phyloP scores from a whole-genome alignment of 2,113 vertebrate species.

The Leucoraja erinaceus region DNA sequence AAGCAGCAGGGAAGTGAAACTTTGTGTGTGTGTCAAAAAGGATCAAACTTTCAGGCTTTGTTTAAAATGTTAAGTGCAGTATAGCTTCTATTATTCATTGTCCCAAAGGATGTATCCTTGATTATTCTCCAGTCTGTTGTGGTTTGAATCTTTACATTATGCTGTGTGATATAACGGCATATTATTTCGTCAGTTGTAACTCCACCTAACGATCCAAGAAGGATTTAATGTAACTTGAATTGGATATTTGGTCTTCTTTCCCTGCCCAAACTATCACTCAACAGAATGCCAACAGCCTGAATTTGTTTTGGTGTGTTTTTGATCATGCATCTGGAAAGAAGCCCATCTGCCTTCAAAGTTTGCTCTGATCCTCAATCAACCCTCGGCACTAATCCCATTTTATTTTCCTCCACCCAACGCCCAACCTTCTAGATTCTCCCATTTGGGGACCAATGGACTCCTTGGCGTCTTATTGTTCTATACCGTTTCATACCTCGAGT shows the following conservation, averaged over 20 bases:
- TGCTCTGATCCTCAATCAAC: too few species aligned
- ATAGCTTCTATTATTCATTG: neutral
- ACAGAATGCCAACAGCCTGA: neutral
- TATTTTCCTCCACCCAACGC: too few species aligned
- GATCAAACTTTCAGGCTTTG: neutral
- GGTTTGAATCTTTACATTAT: neutral
- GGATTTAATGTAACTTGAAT: neutral
- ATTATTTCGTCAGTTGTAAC: neutral
- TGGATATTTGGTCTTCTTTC: neutral
- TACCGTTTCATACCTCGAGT: too few species aligned
- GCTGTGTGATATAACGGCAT: neutral
- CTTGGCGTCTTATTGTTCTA: too few species aligned
- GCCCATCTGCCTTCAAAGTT: too few species aligned
- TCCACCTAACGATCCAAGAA: neutral
- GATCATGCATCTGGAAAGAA: too few species aligned
- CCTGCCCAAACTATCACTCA: neutral
- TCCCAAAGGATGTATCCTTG: neutral
- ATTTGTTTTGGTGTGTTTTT: neutral
- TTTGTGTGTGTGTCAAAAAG: neutral
- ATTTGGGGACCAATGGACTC: too few species aligned
- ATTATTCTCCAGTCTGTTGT: neutral
- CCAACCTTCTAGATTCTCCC: too few species aligned
- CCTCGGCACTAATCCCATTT: too few species aligned
- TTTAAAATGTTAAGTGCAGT: neutral
- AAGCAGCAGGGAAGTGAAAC: neutral